These are phyloP conservation scores for Scolopax rusticola DNA, from an alignment of 2,797 vertebrate genomes.

Conservation along the genomic window DNA sequence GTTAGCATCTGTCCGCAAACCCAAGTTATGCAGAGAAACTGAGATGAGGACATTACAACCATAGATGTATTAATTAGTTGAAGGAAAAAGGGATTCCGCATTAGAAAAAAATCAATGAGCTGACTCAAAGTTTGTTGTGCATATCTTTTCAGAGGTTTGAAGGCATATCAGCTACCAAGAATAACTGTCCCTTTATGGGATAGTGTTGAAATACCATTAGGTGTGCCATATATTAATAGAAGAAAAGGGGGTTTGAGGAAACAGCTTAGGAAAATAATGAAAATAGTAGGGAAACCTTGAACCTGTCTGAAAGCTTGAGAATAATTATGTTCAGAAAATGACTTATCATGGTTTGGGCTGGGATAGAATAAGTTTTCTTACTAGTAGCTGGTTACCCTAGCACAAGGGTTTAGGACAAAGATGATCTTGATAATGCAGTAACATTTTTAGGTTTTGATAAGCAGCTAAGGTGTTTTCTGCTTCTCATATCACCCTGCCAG, in stretches of 20 bases:
- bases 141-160: background rate
- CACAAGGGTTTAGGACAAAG: background rate
- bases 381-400: background rate
- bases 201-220: background rate
- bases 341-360: background rate
- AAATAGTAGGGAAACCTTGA: background rate
- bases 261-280: background rate
- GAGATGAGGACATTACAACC: background rate
- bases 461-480: background rate
- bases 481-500: background rate
- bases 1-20: background rate
- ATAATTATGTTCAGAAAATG: background rate
- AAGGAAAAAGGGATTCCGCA: background rate
- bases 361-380: background rate
- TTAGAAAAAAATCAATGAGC: background rate
- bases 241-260: background rate
- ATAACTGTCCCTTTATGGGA: background rate
- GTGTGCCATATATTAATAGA: background rate
- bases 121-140: background rate
- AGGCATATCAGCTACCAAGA: background rate
- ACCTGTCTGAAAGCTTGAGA: background rate
- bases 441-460: background rate
- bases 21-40: background rate
- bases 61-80: background rate
- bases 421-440: background rate